phyloP scores from a whole-genome alignment of 2,888 invertebrate genomes.

The Yponomeuta sedellus region DNA sequence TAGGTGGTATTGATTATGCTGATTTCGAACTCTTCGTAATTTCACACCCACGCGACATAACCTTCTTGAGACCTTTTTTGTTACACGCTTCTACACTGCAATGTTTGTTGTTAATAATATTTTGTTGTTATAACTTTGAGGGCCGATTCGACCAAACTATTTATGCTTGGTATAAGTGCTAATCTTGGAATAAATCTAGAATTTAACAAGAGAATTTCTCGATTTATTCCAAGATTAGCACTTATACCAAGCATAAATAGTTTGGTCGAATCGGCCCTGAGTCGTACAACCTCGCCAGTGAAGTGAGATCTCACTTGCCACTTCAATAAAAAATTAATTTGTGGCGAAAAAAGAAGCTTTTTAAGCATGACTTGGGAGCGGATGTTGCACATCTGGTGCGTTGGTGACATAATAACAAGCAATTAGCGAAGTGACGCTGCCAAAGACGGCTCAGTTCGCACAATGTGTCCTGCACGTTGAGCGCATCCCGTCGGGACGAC shows the following conservation, averaged over 20 bases:
- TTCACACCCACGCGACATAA: constrained; percentile 34
- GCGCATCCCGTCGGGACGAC: constrained; percentile 37
- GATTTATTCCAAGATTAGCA: too few species aligned
- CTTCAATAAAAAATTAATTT: constrained; percentile 22
- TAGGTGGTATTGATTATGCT: constrained; percentile 3
- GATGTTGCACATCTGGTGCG: constrained; percentile 72
- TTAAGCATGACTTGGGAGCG: constrained; percentile 34
- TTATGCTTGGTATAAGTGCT: too few species aligned
- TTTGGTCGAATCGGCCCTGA: too few species aligned
- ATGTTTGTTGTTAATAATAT: too few species aligned
- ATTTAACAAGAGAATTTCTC: too few species aligned
- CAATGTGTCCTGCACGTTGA: constrained; percentile 68
- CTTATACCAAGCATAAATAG: too few species aligned
- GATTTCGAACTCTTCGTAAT: constrained; percentile 25
- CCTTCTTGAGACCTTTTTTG: constrained; percentile 12
- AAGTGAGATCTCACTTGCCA: constrained; percentile 18
- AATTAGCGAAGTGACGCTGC: constrained; percentile 51
- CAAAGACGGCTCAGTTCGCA: constrained; percentile 44
- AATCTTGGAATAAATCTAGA: too few species aligned
- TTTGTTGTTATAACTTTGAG: constrained; percentile 10
- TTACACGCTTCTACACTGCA: not conserved
- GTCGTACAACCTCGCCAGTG: not conserved
- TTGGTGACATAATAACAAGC: constrained; percentile 67
- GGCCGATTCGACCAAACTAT: too few species aligned
- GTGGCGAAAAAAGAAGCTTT: constrained; percentile 31